Conservation (phyloP, 2,888 invertebrate genomes). For the Plebejus melissa region DNA sequence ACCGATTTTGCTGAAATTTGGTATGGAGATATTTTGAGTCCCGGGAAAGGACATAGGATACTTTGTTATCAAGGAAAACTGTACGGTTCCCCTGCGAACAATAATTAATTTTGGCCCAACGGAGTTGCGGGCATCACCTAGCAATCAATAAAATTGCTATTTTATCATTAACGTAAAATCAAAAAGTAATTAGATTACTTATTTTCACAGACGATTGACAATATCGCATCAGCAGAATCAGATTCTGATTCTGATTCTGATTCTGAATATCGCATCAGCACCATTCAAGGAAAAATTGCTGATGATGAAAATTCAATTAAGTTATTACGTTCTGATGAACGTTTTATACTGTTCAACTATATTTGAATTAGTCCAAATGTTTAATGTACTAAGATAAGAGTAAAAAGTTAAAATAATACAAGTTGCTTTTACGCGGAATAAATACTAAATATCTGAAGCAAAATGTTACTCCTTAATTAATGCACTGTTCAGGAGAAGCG, state of each 20-base stretch:
- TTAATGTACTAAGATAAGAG: too few species aligned
- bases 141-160: not conserved
- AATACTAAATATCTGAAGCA: not conserved
- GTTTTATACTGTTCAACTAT: too few species aligned
- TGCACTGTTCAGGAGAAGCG: constrained; percentile 9
- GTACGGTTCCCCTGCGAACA: too few species aligned
- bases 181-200: not conserved
- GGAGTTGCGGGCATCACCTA: too few species aligned
- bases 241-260: too few species aligned
- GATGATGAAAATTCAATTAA: not conserved
- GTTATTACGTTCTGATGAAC: not conserved
- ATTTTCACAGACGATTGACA: not conserved
- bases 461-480: constrained; percentile 4
- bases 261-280: not conserved
- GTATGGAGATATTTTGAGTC: too few species aligned
- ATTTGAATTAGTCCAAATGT: not conserved
- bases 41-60: too few species aligned
- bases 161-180: not conserved
- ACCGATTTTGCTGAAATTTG: too few species aligned
- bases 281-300: not conserved
- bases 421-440: not conserved
- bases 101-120: too few species aligned
- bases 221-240: not conserved
- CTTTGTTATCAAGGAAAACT: too few species aligned
- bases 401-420: not conserved